Evolutionary conservation across 2,113 vertebrate species (phyloP).

Genomic region (Genyomyrus donnyi): DNA sequence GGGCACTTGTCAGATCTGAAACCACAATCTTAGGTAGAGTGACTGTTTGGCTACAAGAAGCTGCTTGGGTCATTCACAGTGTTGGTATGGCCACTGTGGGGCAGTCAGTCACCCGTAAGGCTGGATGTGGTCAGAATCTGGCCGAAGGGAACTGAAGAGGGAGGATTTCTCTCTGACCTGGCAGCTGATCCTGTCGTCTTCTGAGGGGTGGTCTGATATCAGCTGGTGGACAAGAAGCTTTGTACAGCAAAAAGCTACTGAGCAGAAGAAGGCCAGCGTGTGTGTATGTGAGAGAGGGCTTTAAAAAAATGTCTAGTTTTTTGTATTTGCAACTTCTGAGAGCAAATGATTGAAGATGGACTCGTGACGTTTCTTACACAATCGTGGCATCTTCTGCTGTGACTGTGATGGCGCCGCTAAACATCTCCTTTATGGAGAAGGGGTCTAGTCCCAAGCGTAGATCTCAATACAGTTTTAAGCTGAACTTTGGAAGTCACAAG

Average conservation of each 20-base stretch:
- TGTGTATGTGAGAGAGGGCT: background rate
- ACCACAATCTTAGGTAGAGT: background rate
- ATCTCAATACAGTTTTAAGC: background rate
- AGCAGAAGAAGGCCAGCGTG: background rate
- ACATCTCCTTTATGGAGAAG: background rate
- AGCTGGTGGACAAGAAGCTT: background rate
- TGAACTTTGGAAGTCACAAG: slow-evolving; percentile 26
- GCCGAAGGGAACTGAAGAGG: background rate
- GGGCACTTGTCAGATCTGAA: too few relatives aligned
- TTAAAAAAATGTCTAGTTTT: background rate
- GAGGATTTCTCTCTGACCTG: background rate
- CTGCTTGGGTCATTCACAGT: background rate
- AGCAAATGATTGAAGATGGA: background rate
- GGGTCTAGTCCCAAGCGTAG: background rate
- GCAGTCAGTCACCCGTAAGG: background rate
- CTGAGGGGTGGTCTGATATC: background rate
- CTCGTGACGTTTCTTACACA: background rate
- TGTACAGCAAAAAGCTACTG: background rate
- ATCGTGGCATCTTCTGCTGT: background rate
- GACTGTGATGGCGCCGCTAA: background rate
- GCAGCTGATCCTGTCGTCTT: background rate
- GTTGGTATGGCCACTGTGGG: too few relatives aligned
- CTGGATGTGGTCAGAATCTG: background rate
- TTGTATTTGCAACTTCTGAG: background rate
- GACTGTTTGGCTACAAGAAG: background rate